A percentile compares a stretch with the other conserved stretches of the same genome.
Evolutionary conservation across 2,797 vertebrate species (phyloP).

Genomic region (Pagetopsis macropterus): DNA sequence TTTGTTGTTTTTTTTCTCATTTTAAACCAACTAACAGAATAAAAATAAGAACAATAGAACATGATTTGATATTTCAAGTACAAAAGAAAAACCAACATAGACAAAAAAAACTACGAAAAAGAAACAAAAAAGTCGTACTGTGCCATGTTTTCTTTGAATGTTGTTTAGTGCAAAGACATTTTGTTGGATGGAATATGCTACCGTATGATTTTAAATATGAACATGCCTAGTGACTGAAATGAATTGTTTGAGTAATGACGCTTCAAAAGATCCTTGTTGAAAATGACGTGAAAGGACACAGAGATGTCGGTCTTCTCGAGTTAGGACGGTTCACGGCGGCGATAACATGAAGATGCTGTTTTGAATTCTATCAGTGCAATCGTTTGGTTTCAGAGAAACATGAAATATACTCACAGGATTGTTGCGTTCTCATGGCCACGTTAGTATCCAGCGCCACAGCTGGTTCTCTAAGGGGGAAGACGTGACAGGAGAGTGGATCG

Average conservation of each 20-base stretch:
- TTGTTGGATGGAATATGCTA: conserved; percentile 88
- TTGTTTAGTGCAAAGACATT: conserved; percentile 91
- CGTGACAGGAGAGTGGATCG: conserved; percentile 45
- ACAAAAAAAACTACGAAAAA: conserved; percentile 68
- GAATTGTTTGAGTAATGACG: conserved; percentile 68
- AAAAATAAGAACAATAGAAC: conserved; percentile 64
- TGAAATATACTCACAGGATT: conserved; percentile 49
- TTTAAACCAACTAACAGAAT: conserved; percentile 73
- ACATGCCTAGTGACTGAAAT: conserved; percentile 85
- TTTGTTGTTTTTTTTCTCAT: conserved; percentile 68
- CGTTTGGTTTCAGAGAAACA: conserved; percentile 71
- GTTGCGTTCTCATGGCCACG: conserved; percentile 55
- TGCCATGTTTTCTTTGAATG: conserved; percentile 96
- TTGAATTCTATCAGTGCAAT: conserved; percentile 70
- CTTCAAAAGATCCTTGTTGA: conserved; percentile 46
- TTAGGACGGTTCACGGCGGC: conserved; percentile 35
- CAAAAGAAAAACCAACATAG: conserved; percentile 71
- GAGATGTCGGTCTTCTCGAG: conserved; percentile 28
- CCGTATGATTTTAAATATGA: conserved; percentile 85
- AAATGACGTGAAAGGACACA: conserved; percentile 21
- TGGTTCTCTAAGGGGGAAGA: conserved; percentile 34
- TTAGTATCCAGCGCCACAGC: conserved; percentile 28
- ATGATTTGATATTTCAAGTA: conserved; percentile 86
- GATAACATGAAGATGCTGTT: conserved; percentile 66
- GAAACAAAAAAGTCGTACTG: conserved; percentile 86